Conservation (phyloP, 1,140 invertebrate genomes). For the Dendrolimus punctatus region DNA sequence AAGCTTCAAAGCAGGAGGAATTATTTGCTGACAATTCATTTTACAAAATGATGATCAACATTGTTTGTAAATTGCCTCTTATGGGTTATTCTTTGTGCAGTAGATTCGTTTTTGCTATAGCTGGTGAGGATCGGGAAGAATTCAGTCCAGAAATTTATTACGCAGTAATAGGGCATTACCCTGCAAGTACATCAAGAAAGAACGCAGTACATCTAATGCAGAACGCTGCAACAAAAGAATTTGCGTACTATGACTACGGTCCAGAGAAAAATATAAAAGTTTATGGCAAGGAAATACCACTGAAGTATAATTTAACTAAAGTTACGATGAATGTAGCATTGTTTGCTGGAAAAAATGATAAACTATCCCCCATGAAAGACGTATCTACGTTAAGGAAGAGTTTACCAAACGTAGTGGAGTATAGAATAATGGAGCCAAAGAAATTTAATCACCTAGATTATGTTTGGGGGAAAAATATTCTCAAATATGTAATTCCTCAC, state of each 20-base stretch:
- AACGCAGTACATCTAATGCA: constrained; percentile 79
- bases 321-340: constrained; percentile 73
- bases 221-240: constrained; percentile 64
- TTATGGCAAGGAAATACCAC: constrained; percentile 68
- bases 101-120: constrained; percentile 19
- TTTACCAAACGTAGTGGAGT: constrained; percentile 60
- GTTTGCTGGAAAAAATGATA: constrained; percentile 24
- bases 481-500: constrained; percentile 43
- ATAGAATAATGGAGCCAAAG: constrained; percentile 19
- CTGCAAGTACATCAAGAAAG: constrained; percentile 72
- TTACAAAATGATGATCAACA: constrained; percentile 4
- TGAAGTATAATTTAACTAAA: constrained; percentile 70
- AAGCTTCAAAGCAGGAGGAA: constrained; percentile 18
- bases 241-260: constrained; percentile 67
- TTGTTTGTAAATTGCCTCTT: constrained; percentile 14
- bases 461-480: constrained; percentile 69
- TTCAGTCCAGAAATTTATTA: constrained; percentile 28
- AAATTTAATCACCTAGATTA: constrained; percentile 65
- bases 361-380: constrained; percentile 69
- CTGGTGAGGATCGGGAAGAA: constrained; percentile 29
- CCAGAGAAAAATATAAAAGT: constrained; percentile 51
- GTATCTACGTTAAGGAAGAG: constrained; percentile 55
- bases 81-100: constrained; percentile 23
- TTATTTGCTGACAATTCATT: constrained; percentile 22
- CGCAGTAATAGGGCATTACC: constrained; percentile 22